Percentiles rank a stretch among this genome's conserved stretches.
These are phyloP conservation scores for Magallana ariakensis DNA, from an alignment of 1,140 invertebrate genomes.

Conservation along the genomic window DNA sequence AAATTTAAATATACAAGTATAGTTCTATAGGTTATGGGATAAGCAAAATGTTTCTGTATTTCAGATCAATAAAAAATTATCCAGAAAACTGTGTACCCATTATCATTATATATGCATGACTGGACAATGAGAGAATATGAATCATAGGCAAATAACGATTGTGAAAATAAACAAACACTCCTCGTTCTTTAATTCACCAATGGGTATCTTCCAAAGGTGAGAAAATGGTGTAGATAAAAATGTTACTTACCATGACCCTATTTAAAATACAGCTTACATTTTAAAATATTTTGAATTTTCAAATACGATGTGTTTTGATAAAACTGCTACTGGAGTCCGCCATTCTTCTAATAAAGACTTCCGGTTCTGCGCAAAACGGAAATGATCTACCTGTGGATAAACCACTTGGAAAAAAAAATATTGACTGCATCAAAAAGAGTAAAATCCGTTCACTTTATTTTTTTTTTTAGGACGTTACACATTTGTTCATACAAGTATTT, in stretches of 20 bases:
- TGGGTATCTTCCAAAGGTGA: background rate
- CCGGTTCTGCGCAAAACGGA: slow-evolving; percentile 33
- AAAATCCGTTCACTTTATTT: too few relatives aligned
- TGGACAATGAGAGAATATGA: background rate
- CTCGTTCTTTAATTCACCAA: background rate
- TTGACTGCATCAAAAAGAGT: too few relatives aligned
- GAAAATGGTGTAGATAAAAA: background rate
- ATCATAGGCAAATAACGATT: slow-evolving; percentile 27
- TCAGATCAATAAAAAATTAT: too few relatives aligned
- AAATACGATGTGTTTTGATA: background rate
- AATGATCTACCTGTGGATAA: background rate
- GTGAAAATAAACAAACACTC: slow-evolving; percentile 6
- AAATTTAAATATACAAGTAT: too few relatives aligned
- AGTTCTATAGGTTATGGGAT: too few relatives aligned
- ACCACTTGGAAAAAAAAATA: too few relatives aligned
- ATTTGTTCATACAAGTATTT: too few relatives aligned
- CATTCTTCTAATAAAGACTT: background rate
- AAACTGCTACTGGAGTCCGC: slow-evolving; percentile 11
- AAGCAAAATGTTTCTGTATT: too few relatives aligned
- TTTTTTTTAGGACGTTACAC: too few relatives aligned
- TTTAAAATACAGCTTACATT: slow-evolving; percentile 20
- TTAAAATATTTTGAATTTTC: slow-evolving; percentile 34
- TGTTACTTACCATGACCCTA: slow-evolving; percentile 9
- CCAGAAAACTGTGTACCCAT: too few relatives aligned
- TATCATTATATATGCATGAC: slow-evolving; percentile 31